A percentile compares a stretch with the other conserved stretches of the same genome.
Evolutionary conservation across 2,888 invertebrate genomes (phyloP).

Genomic region (Asteroscopus sphinx): DNA sequence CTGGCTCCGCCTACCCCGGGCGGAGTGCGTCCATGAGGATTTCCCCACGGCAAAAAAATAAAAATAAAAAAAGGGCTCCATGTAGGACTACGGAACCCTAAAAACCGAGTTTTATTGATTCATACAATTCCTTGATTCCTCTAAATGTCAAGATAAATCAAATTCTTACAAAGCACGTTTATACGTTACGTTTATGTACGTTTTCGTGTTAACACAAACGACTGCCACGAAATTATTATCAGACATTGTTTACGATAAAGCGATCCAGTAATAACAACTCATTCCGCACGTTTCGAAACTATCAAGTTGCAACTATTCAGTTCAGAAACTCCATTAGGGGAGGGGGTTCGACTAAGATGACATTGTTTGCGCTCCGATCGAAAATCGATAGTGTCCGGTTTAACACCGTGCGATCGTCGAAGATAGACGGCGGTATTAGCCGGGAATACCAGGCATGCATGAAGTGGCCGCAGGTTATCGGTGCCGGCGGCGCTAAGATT

Average conservation of each 20-base stretch:
- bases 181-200: no score
- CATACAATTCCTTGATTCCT: no score
- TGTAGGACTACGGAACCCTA: no score
- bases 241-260: conserved; percentile 41
- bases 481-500: neutral
- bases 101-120: no score
- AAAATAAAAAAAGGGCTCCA: no score
- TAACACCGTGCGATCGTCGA: conserved; percentile 38
- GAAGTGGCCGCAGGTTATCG: conserved; percentile 16
- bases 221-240: conserved; percentile 19
- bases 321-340: conserved; percentile 65
- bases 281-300: conserved; percentile 48
- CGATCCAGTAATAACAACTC: conserved; percentile 37
- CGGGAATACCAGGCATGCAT: conserved; percentile 26
- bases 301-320: conserved; percentile 60
- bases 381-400: conserved; percentile 62
- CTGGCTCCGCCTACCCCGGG: no score
- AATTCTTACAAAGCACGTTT: conserved; percentile 14
- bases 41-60: no score
- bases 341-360: conserved; percentile 56
- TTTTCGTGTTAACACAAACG: no score
- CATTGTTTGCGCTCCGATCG: conserved; percentile 66
- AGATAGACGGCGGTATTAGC: conserved; percentile 22
- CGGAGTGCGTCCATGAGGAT: no score
- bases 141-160: no score